Base-by-base conservation (phyloP, 2,113 vertebrate genomes). In the Hippocampus barbouri region DNA sequence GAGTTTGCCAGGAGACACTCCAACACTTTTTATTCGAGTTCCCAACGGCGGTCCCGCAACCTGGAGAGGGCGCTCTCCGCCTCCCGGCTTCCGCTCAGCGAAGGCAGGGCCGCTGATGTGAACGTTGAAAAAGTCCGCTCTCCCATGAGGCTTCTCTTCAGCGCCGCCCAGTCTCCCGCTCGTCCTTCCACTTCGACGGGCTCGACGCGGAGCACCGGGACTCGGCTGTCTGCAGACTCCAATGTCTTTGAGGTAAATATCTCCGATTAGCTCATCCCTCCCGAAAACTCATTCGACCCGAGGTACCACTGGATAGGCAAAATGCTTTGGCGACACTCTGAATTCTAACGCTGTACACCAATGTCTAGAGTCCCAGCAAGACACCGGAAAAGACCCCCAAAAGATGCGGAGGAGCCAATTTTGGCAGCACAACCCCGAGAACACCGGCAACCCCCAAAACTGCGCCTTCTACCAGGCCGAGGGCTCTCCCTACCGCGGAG, bases 61-160 rank as follows among this genome's bases (percentile, higher is more conserved):
- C 80, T 94, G 70, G 93, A 94, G 27, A 86, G 64, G 23, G 87
- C 86, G 8, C 76, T 86, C 20, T 91, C 88, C 5, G 82, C 82
- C 2, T 93, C 91, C 47, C 91, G 91, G 76, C 78, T 89, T 2
- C 4, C 62, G 3, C 64, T 75, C 67, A 79, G 77, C 10, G 83
- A 89, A 2, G 61, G 77, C 27, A 85, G 79, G 79, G 5, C 65
- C 60, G 9, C 86, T 34, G 70, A 16, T 66, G 71, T 90, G 47
- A 73, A 89, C 25, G 59, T 78, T 0, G 84, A 80, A 71, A 41
- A 67, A 0, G 82, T 94, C 21, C 91, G 60, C 16, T 97, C 96
- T 76, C 96, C 96, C 16, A 91, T 92, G 86, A 93, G 89, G 9
- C 92, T 99, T 75, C 93, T 98, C 62, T 99, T 99, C 68, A 95